phyloP scores from a whole-genome alignment of 2,888 invertebrate species.

The Lamproptera curius region DNA sequence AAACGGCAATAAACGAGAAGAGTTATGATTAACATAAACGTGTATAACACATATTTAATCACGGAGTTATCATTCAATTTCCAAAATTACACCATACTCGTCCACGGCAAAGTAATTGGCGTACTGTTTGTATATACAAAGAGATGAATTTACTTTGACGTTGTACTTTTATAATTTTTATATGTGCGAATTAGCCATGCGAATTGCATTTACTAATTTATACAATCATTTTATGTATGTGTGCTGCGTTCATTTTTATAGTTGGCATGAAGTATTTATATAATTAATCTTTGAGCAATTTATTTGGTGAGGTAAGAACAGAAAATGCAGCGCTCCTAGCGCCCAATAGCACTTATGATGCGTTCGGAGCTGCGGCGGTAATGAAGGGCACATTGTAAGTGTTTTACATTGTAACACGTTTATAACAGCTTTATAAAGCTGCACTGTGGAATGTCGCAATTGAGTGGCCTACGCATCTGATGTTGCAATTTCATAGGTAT shows the following conservation, averaged over 20 bases:
- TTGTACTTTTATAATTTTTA: slow-evolving; percentile 13
- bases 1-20: slow-evolving; percentile 36
- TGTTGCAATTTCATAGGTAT: slow-evolving; percentile 16
- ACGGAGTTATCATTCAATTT: slow-evolving; percentile 37
- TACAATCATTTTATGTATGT: slow-evolving; percentile 1
- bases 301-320: too few species aligned
- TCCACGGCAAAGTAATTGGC: slow-evolving; percentile 22
- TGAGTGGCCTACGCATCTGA: slow-evolving; percentile 5
- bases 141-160: too few species aligned
- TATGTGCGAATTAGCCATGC: slow-evolving; percentile 51
- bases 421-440: slow-evolving; percentile 13
- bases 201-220: slow-evolving; percentile 29
- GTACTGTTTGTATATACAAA: slow-evolving; percentile 8
- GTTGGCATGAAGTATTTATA: too few species aligned
- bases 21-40: slow-evolving; percentile 46
- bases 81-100: slow-evolving; percentile 38
- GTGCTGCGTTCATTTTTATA: slow-evolving; percentile 18
- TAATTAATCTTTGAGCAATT: too few species aligned
- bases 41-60: slow-evolving; percentile 39
- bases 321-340: too few species aligned
- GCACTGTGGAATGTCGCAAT: slow-evolving; percentile 8
- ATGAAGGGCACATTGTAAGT: slow-evolving; percentile 4
- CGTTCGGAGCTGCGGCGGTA: neutral
- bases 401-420: slow-evolving; percentile 16
- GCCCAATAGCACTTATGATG: neutral